Base-by-base conservation (phyloP, 1,140 invertebrate species). In the Heliothis subflexa region DNA sequence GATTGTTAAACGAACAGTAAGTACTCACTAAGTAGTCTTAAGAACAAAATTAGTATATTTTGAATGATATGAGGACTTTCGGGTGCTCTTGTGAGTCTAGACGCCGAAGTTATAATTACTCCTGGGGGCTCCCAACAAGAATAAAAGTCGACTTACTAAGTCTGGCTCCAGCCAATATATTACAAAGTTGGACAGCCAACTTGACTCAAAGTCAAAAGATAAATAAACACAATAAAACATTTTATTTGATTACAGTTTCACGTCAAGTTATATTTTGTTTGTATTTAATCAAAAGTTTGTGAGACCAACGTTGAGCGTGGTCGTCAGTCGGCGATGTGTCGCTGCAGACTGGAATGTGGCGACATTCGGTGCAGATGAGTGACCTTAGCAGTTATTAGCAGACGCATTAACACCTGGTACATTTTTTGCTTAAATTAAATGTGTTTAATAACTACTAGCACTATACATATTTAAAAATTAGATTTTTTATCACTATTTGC, bases 181-280 rank as follows among this genome's bases (percentile, higher is more conserved):
- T 40, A 47, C 40, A 45, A 64, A 64, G 55, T 59, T 59, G 25
- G 11, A 59, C 11, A 3, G 21, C 13, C 25, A 25, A 25, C 55
- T 25, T 28, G 25, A 5, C 21, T 59, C 55, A 28, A 59, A 59
- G 33, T 62, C 64, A 49, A 49, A 70, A 70, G 66, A 70, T 13
- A 50, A 70, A 70, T 50, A 50, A 70, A 70, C 28, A 70, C 47
- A 70, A 28, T 70, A 70, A 70, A 70, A 50, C 40, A 66, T 66
- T 66, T 66, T 66, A 70, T 70, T 70, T 70, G 66, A 70, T 49
- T 50, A 28, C 18, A 52, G 12, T 70, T 66, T 52, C 66, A 14
- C 18, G 47, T 70, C 40, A 47, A 66, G 16, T 47, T 66, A 13
- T 64, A 18, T 47, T 66, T 70, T 13, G 66, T 70, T 70, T 50